Evolutionary conservation across 2,113 vertebrate species (phyloP).

Genomic region (Bubo scandiacus): DNA sequence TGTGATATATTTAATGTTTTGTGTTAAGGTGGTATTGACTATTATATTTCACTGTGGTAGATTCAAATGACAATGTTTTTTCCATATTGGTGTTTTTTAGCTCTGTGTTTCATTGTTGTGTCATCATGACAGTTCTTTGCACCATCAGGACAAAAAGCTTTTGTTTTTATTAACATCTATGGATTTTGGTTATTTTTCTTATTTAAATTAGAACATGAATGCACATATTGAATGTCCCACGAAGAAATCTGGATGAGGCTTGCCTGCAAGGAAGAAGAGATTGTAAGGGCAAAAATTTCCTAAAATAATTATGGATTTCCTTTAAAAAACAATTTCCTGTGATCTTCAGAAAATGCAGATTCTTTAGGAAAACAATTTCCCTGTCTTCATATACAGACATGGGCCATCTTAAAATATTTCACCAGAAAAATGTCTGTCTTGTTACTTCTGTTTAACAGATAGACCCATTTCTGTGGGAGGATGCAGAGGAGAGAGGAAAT

Average conservation of each 20-base stretch:
- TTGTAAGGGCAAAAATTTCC: background rate
- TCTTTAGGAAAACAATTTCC: background rate
- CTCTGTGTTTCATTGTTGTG: background rate
- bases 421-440: background rate
- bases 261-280: background rate
- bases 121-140: background rate
- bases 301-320: background rate
- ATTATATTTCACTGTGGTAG: background rate
- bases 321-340: background rate
- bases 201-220: background rate
- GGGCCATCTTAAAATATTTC: slow-evolving; percentile 5
- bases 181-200: background rate
- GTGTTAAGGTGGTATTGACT: background rate
- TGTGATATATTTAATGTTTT: background rate
- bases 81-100: background rate
- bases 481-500: slow-evolving; percentile 42
- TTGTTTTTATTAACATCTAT: background rate
- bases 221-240: background rate
- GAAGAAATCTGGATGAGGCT: background rate
- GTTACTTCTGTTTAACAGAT: slow-evolving; percentile 8
- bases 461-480: slow-evolving; percentile 18
- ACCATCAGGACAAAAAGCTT: background rate
- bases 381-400: background rate
- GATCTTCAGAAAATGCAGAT: background rate
- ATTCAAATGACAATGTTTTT: background rate